These are phyloP conservation scores for Venustoraphidia nigricollis DNA, from an alignment of 2,888 invertebrate genomes.

Conservation along the genomic window DNA sequence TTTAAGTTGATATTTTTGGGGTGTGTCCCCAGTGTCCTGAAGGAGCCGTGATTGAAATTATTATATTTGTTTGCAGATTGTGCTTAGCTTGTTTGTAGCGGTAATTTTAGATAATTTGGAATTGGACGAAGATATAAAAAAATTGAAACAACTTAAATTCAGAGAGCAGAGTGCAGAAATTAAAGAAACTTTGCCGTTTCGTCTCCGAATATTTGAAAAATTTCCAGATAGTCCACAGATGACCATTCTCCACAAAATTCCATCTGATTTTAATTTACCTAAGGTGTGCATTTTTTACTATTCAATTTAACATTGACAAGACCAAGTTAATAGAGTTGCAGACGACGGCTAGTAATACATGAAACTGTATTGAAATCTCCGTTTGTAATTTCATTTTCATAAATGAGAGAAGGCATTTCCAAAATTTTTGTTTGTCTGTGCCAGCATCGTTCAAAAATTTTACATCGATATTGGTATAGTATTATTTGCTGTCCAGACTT, in stretches of 20 bases:
- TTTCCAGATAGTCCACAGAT: slow-evolving; percentile 98
- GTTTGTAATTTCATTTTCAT: too few species aligned
- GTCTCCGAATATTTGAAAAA: slow-evolving; percentile 91
- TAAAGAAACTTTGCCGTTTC: slow-evolving; percentile 89
- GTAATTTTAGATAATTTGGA: slow-evolving; percentile 99
- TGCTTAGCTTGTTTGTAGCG: slow-evolving; percentile 98
- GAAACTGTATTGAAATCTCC: too few species aligned
- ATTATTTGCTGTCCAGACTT: too few species aligned
- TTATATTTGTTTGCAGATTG: slow-evolving; percentile 50
- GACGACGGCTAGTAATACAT: too few species aligned
- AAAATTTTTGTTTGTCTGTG: too few species aligned
- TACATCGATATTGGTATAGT: too few species aligned
- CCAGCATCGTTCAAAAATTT: too few species aligned
- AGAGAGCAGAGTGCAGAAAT: slow-evolving; percentile 97
- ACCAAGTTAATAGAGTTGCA: too few species aligned
- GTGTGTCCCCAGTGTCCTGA: too few species aligned
- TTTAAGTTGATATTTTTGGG: too few species aligned
- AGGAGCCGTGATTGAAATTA: too few species aligned
- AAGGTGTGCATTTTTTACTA: slow-evolving; percentile 41
- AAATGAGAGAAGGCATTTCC: too few species aligned
- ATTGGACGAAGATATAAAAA: slow-evolving; percentile 97
- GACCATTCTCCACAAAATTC: slow-evolving; percentile 88
- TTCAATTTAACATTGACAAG: slow-evolving; percentile 1
- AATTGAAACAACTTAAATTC: slow-evolving; percentile 92
- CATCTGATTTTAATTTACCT: slow-evolving; percentile 79